Conservation (phyloP, 2,797 vertebrate species). For the Steatocranus sp. region DNA sequence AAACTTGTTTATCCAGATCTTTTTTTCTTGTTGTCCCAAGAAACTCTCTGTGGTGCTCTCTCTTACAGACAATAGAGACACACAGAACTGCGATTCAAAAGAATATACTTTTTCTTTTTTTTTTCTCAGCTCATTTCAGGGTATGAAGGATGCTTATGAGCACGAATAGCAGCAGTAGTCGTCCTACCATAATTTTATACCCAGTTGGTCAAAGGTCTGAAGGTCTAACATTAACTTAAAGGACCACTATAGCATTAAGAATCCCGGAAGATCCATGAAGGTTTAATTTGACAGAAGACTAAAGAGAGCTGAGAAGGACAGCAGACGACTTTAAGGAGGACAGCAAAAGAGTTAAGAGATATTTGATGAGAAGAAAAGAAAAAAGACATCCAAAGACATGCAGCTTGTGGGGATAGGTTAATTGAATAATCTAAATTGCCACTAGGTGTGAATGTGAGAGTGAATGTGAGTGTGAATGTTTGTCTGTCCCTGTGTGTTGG, state of each 20-base stretch:
- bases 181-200: neutral
- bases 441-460: too few species aligned
- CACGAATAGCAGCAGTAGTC: neutral
- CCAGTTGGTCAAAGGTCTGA: neutral
- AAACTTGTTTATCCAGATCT: conserved; percentile 31
- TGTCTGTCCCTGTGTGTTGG: too few species aligned
- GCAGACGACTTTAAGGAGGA: neutral
- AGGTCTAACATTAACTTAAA: neutral
- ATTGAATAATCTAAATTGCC: too few species aligned
- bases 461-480: too few species aligned
- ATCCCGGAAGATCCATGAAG: neutral
- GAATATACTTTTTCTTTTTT: neutral
- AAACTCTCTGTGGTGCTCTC: neutral
- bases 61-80: neutral
- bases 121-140: neutral
- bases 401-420: too few species aligned
- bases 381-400: too few species aligned
- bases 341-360: neutral
- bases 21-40: conserved; percentile 11
- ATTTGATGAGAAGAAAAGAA: conserved; percentile 4
- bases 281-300: neutral
- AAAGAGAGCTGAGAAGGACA: neutral
- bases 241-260: neutral
- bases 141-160: neutral
- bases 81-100: neutral